Evolutionary conservation across 1,140 invertebrate species (phyloP), one percentile per base, ranked within the genome.

Genomic region (Papilio polytes): DNA sequence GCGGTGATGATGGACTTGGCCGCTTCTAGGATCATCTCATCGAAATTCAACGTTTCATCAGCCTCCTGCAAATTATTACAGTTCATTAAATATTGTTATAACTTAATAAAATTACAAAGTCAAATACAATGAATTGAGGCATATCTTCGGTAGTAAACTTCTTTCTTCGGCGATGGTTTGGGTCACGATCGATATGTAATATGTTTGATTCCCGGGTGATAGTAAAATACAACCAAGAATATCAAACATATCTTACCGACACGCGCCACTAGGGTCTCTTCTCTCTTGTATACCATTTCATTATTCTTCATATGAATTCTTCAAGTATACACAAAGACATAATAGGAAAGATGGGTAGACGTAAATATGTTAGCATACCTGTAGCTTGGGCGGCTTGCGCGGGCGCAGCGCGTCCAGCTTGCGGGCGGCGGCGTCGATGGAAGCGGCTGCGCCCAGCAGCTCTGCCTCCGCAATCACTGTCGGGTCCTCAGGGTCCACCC

Each of bases 141-240:
- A 73, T 13, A 73, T 70, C 63, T 70, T 46, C 20, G 18, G 51
- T 66, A 6, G 36, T 63, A 48, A 76, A 59, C 74, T 84, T 83
- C 84, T 80, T n/a, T 70, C 66, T 81, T 81, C 44, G 36, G 81
- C 41, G 31, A n/a, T 22, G 78, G 59, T 84, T 76, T 22, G 86
- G 46, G 78, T 86, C 89, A 82, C 88, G 89, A 80, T 89, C 97
- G 96, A 95, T 97, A 97, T 96, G 97, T 97, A 98, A 99, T 99
- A 99, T 99, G 98, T 99, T 98, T 99, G 98, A 99, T 98, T 99
- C 98, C 98, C 97, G 98, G 98, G 98, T 98, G 98, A 97, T 96
- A 95, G 90, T 93, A 95, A 89, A 48, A 92, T 96, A 98, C 98
- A 99, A 99, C 98, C 98, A 99, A 99, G 98, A 99, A 99, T 99